Conservation (phyloP, 2,888 invertebrate species). For the Notocelia uddmanniana region DNA sequence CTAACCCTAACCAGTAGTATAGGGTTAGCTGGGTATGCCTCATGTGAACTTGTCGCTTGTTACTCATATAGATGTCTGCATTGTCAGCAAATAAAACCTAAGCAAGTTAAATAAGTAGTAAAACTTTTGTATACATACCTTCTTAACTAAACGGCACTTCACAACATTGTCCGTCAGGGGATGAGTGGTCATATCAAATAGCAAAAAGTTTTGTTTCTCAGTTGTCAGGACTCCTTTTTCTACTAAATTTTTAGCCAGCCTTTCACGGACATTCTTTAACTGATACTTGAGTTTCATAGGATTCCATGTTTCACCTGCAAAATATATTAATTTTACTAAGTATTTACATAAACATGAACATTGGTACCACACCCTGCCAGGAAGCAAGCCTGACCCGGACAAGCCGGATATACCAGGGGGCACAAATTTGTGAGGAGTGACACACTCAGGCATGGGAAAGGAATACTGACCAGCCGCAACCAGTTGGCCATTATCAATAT, state of each 20-base stretch:
- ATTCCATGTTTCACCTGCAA: conserved; percentile 99
- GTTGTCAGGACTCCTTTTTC: conserved; percentile 99
- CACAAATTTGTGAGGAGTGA: too few species aligned
- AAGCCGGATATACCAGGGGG: too few species aligned
- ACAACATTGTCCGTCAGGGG: conserved; percentile 97
- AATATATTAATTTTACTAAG: not conserved
- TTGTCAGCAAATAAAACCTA: not conserved
- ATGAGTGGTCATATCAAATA: conserved; percentile 99
- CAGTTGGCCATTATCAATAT: too few species aligned
- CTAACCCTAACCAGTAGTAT: not conserved
- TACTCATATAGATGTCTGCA: too few species aligned
- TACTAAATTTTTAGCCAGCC: conserved; percentile 99
- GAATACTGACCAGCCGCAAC: too few species aligned
- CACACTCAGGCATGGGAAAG: too few species aligned
- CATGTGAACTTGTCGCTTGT: not conserved
- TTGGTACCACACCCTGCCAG: too few species aligned
- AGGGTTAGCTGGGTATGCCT: not conserved
- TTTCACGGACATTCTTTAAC: conserved; percentile 98
- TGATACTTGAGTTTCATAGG: conserved; percentile 99
- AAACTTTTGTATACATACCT: conserved; percentile 85
- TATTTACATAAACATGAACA: too few species aligned
- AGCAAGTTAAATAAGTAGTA: too few species aligned
- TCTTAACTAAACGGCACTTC: conserved; percentile 98
- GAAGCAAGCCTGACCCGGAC: too few species aligned
- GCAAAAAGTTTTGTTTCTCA: conserved; percentile 99